Base-by-base conservation (phyloP, 35 echinoderm and acorn worm species). In the Lytechinus pictus region DNA sequence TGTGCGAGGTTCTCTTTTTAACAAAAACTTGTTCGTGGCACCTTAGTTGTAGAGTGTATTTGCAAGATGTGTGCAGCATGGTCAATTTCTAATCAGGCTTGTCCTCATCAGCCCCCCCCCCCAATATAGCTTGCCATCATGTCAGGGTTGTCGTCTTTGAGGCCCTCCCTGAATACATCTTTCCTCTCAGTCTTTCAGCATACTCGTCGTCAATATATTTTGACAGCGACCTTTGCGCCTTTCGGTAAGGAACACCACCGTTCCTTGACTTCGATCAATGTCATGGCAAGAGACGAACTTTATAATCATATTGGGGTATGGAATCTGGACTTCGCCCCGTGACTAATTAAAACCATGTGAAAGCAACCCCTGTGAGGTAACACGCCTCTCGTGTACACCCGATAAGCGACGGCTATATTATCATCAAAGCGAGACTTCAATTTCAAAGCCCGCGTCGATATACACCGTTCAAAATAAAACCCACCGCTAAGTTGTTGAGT, bases 221-320 rank as follows among this genome's bases (percentile, higher is more conserved):
- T 79, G 66, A 24, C 66, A 79, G 19, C 19, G 66, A 79, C 66
- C 66, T 79, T 79, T 79, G 33, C 66, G 19, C 4, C 66, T 24
- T 79, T 79, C 66, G n/a, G 66, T 79, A 24, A 79, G 1, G 66
- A 79, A 79, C 56, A 79, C 66, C 16, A 14, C 66, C 16, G 66
- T 16, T 27, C 66, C 66, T 16, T 79, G 66, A 79, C 66, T 79
- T 79, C 66, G n/a, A 79, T 79, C 19, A 79, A 5, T 79, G 66
- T 79, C 66, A 79, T 4, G 66, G 66, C 6, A 11, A 14, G n/a
- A 79, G 14, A n/a, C 66, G 66, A 79, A 16, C 66, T 79, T 79
- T 79, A 79, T 79, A 79, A n/a, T 79, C 66, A 79, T 79, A 79
- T 79, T 79, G 66, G 66, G 66, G 66, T 79, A 79, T 79, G 66